phyloP scores from a whole-genome alignment of 2,888 invertebrate species.

The Apotomis betuletana region DNA sequence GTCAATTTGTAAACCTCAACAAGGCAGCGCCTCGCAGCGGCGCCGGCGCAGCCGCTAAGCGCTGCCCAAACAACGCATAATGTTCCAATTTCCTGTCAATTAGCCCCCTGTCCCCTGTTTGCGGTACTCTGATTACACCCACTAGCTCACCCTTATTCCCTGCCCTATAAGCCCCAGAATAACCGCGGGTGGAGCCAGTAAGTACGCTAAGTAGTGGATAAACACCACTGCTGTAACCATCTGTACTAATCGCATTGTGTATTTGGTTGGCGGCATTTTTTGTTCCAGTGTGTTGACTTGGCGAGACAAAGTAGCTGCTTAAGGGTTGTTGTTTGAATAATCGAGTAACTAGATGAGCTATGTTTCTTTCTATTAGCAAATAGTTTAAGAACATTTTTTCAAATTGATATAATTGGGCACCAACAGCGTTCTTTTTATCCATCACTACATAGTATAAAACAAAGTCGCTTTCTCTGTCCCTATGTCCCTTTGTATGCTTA shows the following conservation, averaged over 20 bases:
- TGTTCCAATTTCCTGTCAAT: constrained; percentile 75
- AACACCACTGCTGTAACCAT: constrained; percentile 48
- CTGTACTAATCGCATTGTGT: constrained; percentile 49
- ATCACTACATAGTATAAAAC: too few species aligned
- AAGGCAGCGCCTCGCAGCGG: neutral
- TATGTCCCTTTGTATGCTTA: too few species aligned
- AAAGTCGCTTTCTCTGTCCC: too few species aligned
- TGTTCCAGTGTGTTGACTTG: constrained; percentile 12
- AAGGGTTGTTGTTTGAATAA: neutral
- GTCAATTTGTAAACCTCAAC: neutral
- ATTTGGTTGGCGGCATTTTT: constrained; percentile 1
- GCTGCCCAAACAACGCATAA: constrained; percentile 62
- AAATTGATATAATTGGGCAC: too few species aligned
- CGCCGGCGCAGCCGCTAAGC: constrained; percentile 51
- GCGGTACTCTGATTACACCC: constrained; percentile 39
- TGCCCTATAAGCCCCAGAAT: constrained; percentile 7
- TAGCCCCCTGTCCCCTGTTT: constrained; percentile 58
- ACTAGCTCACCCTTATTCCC: constrained; percentile 19
- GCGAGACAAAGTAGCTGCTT: constrained; percentile 15
- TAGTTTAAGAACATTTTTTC: too few species aligned
- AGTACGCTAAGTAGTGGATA: constrained; percentile 32
- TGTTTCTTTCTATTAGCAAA: neutral
- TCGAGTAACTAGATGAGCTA: neutral
- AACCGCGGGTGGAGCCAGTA: constrained; percentile 10
- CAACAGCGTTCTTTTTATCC: too few species aligned